A percentile compares a stretch with the other conserved stretches of the same genome.
phyloP scores from a whole-genome alignment of 1,140 invertebrate species.

The Drosophila sucinea region DNA sequence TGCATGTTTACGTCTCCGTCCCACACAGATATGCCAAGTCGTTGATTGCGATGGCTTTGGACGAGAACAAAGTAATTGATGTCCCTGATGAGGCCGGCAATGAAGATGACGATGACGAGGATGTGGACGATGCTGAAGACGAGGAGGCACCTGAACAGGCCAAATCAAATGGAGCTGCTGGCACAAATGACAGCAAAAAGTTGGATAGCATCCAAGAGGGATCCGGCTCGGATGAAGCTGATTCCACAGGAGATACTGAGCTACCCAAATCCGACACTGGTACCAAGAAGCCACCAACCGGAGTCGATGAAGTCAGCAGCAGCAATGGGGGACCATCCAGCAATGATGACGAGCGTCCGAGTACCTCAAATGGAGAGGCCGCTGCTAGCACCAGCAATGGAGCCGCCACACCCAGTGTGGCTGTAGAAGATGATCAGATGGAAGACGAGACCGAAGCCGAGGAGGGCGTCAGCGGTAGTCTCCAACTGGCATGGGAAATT shows the following conservation, averaged over 20 bases:
- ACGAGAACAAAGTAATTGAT: constrained; percentile 89
- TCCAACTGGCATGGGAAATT: constrained; percentile 95
- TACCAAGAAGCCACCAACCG: constrained; percentile 55
- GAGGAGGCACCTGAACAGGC: constrained; percentile 31
- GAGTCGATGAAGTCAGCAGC: constrained; percentile 68
- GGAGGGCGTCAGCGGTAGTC: constrained; percentile 85
- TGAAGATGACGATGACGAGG: constrained; percentile 83
- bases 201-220: constrained; percentile 58
- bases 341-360: constrained; percentile 71
- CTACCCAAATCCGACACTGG: constrained; percentile 33
- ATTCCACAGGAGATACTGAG: constrained; percentile 68
- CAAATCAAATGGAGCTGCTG: constrained; percentile 52
- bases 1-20: not conserved
- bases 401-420: constrained; percentile 19
- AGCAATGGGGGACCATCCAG: constrained; percentile 54
- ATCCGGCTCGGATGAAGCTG: constrained; percentile 55
- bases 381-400: constrained; percentile 63
- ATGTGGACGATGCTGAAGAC: constrained; percentile 78
- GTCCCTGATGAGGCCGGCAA: constrained; percentile 85
- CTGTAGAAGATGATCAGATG: constrained; percentile 53
- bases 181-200: constrained; percentile 58
- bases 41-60: constrained; percentile 88
- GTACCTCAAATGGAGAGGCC: constrained; percentile 76
- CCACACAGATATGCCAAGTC: constrained; percentile 83
- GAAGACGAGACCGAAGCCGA: constrained; percentile 70